A percentile compares a stretch with the other conserved stretches of the same genome.
Evolutionary conservation across 1,140 invertebrate genomes (phyloP).

Genomic region (Psilanteris sp.): DNA sequence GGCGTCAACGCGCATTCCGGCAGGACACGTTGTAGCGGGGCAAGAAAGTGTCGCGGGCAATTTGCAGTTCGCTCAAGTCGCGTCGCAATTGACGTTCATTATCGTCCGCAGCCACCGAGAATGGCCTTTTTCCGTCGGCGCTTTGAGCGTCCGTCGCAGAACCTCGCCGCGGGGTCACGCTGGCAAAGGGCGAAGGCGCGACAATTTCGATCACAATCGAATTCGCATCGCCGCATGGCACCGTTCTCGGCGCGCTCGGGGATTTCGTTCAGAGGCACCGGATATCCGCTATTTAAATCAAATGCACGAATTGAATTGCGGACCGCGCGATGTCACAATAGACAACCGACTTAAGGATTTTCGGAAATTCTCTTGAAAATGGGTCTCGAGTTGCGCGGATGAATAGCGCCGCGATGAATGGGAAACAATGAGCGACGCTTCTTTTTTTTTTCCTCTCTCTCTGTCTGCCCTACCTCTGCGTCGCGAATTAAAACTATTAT

Average conservation of each 20-base stretch:
- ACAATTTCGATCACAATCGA: no score
- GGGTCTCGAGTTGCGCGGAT: constrained; percentile 6
- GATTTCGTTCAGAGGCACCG: constrained; percentile 17
- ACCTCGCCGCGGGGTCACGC: no score
- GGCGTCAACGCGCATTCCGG: no score
- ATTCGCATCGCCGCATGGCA: background rate
- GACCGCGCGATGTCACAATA: constrained; percentile 8
- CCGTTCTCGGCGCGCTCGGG: constrained; percentile 8
- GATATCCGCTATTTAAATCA: constrained; percentile 37
- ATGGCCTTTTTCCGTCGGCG: no score
- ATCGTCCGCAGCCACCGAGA: no score
- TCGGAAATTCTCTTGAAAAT: constrained; percentile 19
- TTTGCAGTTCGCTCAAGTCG: no score
- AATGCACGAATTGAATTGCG: constrained; percentile 24
- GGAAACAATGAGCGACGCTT: constrained; percentile 7
- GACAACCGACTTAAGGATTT: constrained; percentile 25
- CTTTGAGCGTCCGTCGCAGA: no score
- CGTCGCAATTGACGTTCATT: no score
- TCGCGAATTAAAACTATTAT: constrained; percentile 18
- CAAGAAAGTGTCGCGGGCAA: no score
- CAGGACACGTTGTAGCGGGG: no score
- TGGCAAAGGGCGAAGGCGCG: no score
- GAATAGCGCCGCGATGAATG: constrained; percentile 13
- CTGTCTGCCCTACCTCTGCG: no score
- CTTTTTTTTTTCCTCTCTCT: background rate